Evolutionary conservation across 2,113 vertebrate genomes (phyloP), one percentile per base, ranked within the genome.

Genomic region (Dipodomys ordii): DNA sequence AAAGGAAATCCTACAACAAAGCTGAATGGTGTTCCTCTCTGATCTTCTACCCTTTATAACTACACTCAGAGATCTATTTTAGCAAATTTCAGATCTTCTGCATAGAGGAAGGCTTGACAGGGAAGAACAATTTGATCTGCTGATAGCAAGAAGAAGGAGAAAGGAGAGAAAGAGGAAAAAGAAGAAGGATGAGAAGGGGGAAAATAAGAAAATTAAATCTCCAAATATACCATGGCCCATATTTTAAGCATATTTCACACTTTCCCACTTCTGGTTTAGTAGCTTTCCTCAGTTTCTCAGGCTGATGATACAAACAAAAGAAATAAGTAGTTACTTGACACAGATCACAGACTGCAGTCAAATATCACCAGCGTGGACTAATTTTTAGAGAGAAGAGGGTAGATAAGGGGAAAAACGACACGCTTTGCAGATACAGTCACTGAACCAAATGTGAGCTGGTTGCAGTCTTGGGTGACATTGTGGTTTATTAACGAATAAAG

Each of bases 281-380:
- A 97, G 93, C 6, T 72, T 77, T 91, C 91, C 96, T 89, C 1
- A 0, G 87, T 96, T 98, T 97, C 88, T 46, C 95, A 97, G 97
- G 96, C 96, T 97, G 98, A 98, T 97, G 97, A 97, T 94, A 98
- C 96, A 98, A 97, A 98, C 95, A 96, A 97, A 98, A 97, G 97
- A 97, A 97, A 13, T 97, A 92, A 97, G 96, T 94, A 95, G 96
- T 97, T 97, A 89, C 96, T 95, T 65, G 83, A 94, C 81, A 95
- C 94, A 97, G 95, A 96, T 77, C 85, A 93, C 90, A 87, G 84
- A 92, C 95, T 91, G 90, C 69, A 95, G 92, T 0, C 97, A 93
- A 93, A 95, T 76, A 53, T 86, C 62, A 73, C 82, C 62, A 35
- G 49, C 72, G 44, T 72, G 78, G 85, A 72, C 93, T 96, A 80